Conservation (phyloP, 2,797 vertebrate genomes). For the Numenius phaeopus region DNA sequence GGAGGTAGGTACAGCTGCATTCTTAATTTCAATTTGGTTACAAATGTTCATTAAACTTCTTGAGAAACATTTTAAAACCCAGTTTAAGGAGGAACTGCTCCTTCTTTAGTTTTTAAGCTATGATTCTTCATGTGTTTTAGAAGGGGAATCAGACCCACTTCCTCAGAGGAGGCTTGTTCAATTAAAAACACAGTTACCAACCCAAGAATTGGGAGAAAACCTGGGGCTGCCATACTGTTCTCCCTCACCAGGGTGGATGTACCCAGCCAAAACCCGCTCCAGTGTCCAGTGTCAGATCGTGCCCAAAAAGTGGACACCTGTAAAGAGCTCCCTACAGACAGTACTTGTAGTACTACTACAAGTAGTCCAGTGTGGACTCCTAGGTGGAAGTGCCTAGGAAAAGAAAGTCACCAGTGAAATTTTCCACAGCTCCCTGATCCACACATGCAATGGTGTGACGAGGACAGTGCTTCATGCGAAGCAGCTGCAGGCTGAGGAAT, state of each 20-base stretch:
- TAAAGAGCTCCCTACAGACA: neutral
- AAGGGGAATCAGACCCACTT: neutral
- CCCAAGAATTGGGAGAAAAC: neutral
- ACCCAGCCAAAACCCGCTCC: neutral
- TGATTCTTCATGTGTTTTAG: neutral
- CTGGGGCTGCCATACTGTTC: neutral
- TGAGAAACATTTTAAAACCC: neutral
- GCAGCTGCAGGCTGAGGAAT: neutral
- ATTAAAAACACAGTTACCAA: neutral
- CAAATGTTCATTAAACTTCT: neutral
- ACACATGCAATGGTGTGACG: accelerated
- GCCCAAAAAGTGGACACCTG: neutral
- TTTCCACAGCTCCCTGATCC: neutral
- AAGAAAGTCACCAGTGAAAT: neutral
- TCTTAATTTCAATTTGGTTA: neutral
- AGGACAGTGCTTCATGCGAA: neutral
- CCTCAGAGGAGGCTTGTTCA: neutral
- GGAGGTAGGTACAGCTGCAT: neutral
- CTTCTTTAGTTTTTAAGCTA: neutral
- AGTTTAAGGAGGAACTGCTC: neutral
- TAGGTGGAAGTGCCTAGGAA: neutral
- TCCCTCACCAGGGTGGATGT: neutral
- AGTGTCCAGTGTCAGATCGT: accelerated
- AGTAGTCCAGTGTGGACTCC: too few relatives aligned
- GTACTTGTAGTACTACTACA: too few relatives aligned